Evolutionary conservation across 1,140 invertebrate genomes (phyloP), one percentile per base, ranked within the genome.

Genomic region (Heliconius nattereri): DNA sequence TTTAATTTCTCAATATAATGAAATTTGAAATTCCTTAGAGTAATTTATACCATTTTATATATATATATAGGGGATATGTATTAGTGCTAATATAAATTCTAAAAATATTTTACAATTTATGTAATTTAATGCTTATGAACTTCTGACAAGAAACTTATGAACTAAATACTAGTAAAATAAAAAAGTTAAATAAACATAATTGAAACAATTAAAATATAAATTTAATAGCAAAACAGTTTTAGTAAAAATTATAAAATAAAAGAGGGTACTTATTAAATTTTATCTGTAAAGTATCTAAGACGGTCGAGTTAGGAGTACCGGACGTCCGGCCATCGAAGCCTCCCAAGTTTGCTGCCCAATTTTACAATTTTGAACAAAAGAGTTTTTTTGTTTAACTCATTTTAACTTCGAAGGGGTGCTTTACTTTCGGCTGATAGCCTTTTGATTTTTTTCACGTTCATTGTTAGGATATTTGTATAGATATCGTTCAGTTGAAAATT

Each of bases 291-390:
- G 26, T 66, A 23, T 66, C 26, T 66, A 23, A 60, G 54, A 60
- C 54, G 54, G 54, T 60, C n/a, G n/a, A 73, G 70, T 81, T 73
- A 66, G 71, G 76, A 26, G 73, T 29, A 80, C 76, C 86, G 86
- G 86, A 87, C 79, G 73, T 87, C 86, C 86, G 85, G 83, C 40
- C 80, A 75, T 83, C 80, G 74, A 78, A 66, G 74, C 70, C 80
- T 81, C 26, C 49, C 54, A 78, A 85, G 83, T 87, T 84, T 83
- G 80, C 80, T 84, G 84, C 81, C 79, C 82, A 87, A 87, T 87
- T 87, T 85, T 83, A 84, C 73, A 78, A 75, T 52, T 66, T 81
- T 75, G 7, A 76, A 81, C 76, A 81, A 80, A 78, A 75, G 73
- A 70, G 40, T 20, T 45, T 80, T 52, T 76, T 81, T 78, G 23